Base-by-base conservation (phyloP, 2,797 vertebrate genomes). In the Acanthurus tractus region DNA sequence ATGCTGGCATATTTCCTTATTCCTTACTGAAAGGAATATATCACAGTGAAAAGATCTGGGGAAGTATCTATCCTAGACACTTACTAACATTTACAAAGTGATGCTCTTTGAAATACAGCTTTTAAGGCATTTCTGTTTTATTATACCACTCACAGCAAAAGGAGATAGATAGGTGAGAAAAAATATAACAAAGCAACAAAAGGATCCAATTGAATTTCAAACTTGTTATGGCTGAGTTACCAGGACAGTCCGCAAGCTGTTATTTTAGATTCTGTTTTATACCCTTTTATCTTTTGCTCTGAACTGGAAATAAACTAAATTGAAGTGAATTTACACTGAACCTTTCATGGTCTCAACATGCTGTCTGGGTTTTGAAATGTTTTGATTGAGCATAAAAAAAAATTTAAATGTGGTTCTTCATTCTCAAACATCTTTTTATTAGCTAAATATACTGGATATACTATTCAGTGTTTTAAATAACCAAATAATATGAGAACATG, bases 171-270 rank as follows among this genome's bases (percentile, higher is more conserved):
- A 10, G 34, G 14, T 2, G 1, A 52, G 4, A 63, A 6, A 25
- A 70, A 67, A 74, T 59, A 11, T n/a, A 74, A 63, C 52, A 73
- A n/a, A 79, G 46, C 50, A 68, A 80, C 49, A 81, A 85, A 86
- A 44, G 42, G 45, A 75, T 78, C 46, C 44, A 52, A 61, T 57
- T 86, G 44, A 67, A 75, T 74, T 68, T 69, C 15, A 63, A 78
- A 80, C 18, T 55, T 50, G 44, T 75, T 20, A 70, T 14, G 6
- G 25, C 22, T 53, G 62, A 81, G 44, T 49, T 36, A 56, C 10
- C 3, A 23, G 20, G 15, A 58, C 45, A 50, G 63, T 56, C 38
- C 40, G 56, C 20, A 38, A 58, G 49, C 45, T 76, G 20, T 65
- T 23, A 34, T 69, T 81, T 76, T 22, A 73, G 56, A 48, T 63